phyloP scores from a whole-genome alignment of 2,113 vertebrate species.

The Bambusicola thoracicus region DNA sequence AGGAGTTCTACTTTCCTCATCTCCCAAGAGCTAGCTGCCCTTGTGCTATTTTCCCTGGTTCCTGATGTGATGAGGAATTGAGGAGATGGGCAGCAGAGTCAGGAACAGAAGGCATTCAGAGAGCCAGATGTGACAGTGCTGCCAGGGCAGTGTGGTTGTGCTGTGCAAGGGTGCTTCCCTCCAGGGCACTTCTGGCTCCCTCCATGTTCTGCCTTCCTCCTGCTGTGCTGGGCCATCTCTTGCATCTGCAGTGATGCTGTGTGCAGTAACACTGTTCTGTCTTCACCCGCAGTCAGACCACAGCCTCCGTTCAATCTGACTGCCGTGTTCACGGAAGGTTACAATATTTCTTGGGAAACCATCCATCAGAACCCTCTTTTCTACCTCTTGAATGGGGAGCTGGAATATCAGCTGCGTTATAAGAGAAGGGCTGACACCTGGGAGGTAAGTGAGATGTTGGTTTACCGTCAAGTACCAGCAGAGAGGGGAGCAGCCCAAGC shows the following conservation, averaged over 20 bases:
- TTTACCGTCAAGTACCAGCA: background rate
- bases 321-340: constrained; percentile 43
- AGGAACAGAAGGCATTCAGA: background rate
- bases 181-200: background rate
- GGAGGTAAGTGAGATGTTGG: constrained; percentile 68
- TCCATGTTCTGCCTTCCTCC: background rate
- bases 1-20: background rate
- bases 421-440: constrained; percentile 54
- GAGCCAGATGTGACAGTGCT: background rate
- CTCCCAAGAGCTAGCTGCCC: background rate
- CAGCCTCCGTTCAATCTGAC: constrained; percentile 79
- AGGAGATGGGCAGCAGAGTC: background rate
- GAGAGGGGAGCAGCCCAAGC: background rate
- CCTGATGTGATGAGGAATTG: background rate
- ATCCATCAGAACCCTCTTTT: background rate
- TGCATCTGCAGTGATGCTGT: background rate
- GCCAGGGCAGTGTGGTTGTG: background rate
- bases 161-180: background rate
- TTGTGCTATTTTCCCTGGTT: background rate
- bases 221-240: background rate
- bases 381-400: constrained; percentile 31
- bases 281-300: constrained; percentile 82
- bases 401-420: constrained; percentile 82
- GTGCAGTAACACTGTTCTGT: constrained; percentile 20
- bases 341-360: constrained; percentile 86